Conservation (phyloP, 2,888 invertebrate genomes). For the Buathra laborator region DNA sequence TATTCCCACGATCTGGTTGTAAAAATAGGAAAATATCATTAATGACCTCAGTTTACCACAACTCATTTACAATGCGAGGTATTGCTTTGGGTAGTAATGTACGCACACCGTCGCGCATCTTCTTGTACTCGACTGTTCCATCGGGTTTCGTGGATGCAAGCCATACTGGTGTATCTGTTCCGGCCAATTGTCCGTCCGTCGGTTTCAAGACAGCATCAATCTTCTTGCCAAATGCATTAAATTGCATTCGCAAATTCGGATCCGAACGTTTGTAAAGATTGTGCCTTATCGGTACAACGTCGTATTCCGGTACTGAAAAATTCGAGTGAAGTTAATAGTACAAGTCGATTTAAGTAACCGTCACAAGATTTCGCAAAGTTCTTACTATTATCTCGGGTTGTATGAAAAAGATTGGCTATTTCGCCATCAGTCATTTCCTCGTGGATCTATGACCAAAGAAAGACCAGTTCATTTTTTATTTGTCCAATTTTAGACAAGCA, state of each 20-base stretch:
- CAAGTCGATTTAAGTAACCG: neutral
- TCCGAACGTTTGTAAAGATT: no score
- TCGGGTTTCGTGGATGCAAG: neutral
- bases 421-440: neutral
- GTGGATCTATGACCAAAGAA: neutral
- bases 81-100: neutral
- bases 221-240: neutral
- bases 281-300: neutral
- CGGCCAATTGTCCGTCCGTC: neutral
- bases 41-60: neutral
- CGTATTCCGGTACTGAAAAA: conserved; percentile 10
- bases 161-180: neutral
- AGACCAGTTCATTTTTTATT: neutral
- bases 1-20: neutral
- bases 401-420: neutral
- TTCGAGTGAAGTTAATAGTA: neutral
- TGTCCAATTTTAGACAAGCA: neutral
- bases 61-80: neutral
- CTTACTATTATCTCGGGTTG: neutral
- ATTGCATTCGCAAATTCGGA: neutral
- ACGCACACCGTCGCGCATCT: neutral
- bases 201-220: neutral
- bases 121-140: neutral
- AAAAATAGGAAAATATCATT: neutral
- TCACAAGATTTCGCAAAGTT: neutral